Evolutionary conservation across 1,140 invertebrate genomes (phyloP).

Genomic region (Bombus waltoni): DNA sequence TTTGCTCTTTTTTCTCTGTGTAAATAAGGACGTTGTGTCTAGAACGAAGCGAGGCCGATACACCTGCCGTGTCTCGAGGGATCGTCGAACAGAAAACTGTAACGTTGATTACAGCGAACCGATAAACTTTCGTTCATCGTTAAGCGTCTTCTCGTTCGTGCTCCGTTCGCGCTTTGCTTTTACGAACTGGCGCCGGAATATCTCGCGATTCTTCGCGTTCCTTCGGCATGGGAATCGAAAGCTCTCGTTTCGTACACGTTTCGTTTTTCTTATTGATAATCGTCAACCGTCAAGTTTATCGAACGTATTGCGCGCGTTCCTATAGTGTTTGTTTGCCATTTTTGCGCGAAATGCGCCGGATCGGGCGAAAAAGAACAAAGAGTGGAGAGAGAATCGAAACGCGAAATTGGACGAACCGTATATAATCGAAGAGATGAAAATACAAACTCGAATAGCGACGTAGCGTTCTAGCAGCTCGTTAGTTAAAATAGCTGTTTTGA

Average conservation of each 20-base stretch:
- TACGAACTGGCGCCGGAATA: not conserved
- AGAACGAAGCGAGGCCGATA: not conserved
- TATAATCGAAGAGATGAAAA: not conserved
- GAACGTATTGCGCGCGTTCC: not conserved
- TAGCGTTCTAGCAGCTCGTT: not conserved
- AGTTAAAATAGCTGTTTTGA: slow-evolving; percentile 12
- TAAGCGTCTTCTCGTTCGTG: not conserved
- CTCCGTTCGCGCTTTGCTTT: not conserved
- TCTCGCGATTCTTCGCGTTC: not conserved
- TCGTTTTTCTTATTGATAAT: not conserved
- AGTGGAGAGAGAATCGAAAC: not conserved
- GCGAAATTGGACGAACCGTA: not conserved
- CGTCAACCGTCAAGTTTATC: not conserved
- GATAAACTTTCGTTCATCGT: slow-evolving; percentile 19
- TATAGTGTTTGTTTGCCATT: not conserved
- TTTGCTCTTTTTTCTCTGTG: not conserved
- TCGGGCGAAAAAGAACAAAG: too few species aligned
- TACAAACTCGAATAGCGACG: not conserved
- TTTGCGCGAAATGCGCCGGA: not conserved
- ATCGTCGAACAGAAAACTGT: not conserved
- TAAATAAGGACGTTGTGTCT: not conserved
- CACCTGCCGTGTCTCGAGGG: not conserved
- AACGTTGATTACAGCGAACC: slow-evolving; percentile 18
- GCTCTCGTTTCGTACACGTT: not conserved
- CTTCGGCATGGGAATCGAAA: not conserved